Conservation (phyloP, 2,797 vertebrate genomes). For the Hirundo rustica region DNA sequence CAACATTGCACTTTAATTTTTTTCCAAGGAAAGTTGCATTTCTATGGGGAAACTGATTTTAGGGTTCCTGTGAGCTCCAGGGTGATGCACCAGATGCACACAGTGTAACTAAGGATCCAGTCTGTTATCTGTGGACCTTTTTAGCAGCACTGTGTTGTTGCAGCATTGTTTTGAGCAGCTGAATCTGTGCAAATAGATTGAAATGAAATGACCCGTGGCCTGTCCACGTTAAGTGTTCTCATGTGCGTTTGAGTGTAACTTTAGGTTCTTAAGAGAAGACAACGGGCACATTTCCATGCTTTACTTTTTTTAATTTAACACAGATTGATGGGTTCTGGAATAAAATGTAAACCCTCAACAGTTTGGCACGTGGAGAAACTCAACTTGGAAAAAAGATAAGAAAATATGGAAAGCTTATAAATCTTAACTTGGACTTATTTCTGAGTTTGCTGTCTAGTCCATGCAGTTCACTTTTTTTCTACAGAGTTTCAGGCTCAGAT, state of each 20-base stretch:
- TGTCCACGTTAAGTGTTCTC: neutral
- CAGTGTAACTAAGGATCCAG: neutral
- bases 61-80: neutral
- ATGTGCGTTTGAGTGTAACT: neutral
- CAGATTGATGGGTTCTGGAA: conserved; percentile 68
- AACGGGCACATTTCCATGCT: conserved; percentile 63
- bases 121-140: neutral
- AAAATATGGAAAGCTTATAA: conserved; percentile 72
- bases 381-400: conserved; percentile 62
- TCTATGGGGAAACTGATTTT: neutral
- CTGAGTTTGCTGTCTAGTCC: conserved; percentile 41
- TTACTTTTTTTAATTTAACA: conserved; percentile 66
- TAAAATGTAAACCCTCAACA: conserved; percentile 69
- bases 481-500: conserved; percentile 66
- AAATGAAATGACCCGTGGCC: neutral
- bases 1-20: fast-evolving
- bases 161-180: neutral
- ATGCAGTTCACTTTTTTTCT: conserved; percentile 72
- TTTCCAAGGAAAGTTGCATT: neutral
- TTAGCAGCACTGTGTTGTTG: neutral
- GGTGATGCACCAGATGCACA: neutral
- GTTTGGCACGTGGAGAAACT: conserved; percentile 54
- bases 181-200: neutral
- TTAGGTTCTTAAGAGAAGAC: conserved; percentile 29
- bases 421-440: conserved; percentile 66